Conservation (phyloP, 2,888 invertebrate genomes). For the Odontomyia ornata region DNA sequence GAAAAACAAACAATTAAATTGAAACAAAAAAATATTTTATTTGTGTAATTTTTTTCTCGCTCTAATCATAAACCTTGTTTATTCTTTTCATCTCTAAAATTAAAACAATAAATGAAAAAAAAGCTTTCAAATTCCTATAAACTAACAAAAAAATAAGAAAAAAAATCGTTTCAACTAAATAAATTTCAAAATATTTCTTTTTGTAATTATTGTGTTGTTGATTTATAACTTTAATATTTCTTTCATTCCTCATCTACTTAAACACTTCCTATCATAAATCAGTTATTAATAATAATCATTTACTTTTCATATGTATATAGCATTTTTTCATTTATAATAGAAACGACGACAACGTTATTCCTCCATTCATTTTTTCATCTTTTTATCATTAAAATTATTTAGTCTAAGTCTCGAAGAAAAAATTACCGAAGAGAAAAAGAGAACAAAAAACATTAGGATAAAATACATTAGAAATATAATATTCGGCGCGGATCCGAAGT, state of each 20-base stretch:
- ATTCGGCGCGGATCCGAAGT: slow-evolving; percentile 5
- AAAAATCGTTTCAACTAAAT: slow-evolving; percentile 18
- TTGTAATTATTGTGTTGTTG: slow-evolving; percentile 12
- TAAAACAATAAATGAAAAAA: slow-evolving; percentile 33
- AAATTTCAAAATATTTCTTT: slow-evolving; percentile 9
- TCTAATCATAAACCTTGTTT: slow-evolving; percentile 42
- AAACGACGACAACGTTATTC: background rate
- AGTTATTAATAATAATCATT: slow-evolving; percentile 17
- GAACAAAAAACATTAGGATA: slow-evolving; percentile 5
- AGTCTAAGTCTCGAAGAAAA: slow-evolving; percentile 27
- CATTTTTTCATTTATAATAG: slow-evolving; percentile 9
- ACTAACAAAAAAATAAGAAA: slow-evolving; percentile 19
- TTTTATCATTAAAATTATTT: slow-evolving; percentile 2
- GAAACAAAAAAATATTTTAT: slow-evolving; percentile 41
- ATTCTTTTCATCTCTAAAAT: slow-evolving; percentile 35
- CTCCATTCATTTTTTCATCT: background rate
- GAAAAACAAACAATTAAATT: slow-evolving; percentile 1
- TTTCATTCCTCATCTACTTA: slow-evolving; percentile 28
- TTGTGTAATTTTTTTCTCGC: slow-evolving; percentile 35
- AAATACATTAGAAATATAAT: slow-evolving; percentile 31
- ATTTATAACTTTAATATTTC: slow-evolving; percentile 4
- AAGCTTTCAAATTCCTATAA: slow-evolving; percentile 31
- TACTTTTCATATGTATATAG: slow-evolving; percentile 11
- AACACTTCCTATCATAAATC: slow-evolving; percentile 17
- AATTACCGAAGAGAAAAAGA: slow-evolving; percentile 12